These are phyloP conservation scores for Pantherophis guttatus DNA, from an alignment of 2,113 vertebrate genomes.

Conservation along the genomic window DNA sequence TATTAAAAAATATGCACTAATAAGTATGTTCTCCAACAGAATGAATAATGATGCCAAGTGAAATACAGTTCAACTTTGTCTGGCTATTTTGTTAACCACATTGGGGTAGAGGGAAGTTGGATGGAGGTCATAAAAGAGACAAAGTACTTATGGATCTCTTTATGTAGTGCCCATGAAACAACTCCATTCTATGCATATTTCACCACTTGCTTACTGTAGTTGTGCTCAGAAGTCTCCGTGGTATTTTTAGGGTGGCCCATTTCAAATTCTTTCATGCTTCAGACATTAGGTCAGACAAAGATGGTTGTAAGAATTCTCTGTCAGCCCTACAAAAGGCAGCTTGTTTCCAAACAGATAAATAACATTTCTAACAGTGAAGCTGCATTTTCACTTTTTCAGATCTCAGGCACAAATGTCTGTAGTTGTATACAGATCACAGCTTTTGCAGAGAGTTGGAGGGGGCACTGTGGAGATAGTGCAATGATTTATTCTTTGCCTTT, in stretches of 20 bases:
- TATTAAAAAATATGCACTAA: not conserved
- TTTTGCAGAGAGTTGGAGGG: not conserved
- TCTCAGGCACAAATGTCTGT: not conserved
- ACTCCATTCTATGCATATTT: conserved; percentile 31
- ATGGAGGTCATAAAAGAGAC: conserved; percentile 11
- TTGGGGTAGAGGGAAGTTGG: not conserved
- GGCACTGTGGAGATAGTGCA: not conserved
- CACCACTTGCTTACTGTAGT: conserved; percentile 52
- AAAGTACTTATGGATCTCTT: conserved; percentile 40
- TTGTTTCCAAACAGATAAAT: conserved; percentile 56
- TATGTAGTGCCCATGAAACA: conserved; percentile 27
- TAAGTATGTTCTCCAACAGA: not conserved
- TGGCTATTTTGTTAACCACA: conserved; percentile 12
- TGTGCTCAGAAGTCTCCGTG: conserved; percentile 48
- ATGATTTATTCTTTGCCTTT: not conserved
- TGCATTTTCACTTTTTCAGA: not conserved
- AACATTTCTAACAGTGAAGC: conserved; percentile 1
- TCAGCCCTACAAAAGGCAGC: conserved; percentile 56
- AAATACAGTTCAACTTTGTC: conserved; percentile 27
- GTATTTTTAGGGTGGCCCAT: conserved; percentile 46
- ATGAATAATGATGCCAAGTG: not conserved
- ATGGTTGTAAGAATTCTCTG: conserved; percentile 59
- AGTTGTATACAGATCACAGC: not conserved
- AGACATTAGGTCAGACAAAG: conserved; percentile 52
- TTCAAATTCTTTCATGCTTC: conserved; percentile 49